Evolutionary conservation across 2,113 vertebrate genomes (phyloP), one percentile per base, ranked within the genome.

Genomic region (Lanius collurio): DNA sequence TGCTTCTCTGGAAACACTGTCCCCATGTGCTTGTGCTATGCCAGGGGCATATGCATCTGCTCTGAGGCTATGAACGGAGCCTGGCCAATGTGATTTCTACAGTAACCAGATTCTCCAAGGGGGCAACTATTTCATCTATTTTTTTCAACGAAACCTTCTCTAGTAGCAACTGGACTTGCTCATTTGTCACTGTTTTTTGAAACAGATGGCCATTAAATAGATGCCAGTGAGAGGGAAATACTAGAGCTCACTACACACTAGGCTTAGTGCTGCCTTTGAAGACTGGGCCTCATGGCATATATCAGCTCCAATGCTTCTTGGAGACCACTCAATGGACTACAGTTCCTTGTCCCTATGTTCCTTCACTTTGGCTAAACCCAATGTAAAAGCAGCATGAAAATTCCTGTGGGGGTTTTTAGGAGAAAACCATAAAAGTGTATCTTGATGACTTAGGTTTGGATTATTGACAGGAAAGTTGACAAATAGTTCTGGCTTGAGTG

Each of bases 391-490:
- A 93, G 63, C 18, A 47, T 95, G 83, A 94, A 87, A 79, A 87
- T 67, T 89, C 84, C 39, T 5, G 2, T 22, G 7, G 15, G 3
- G 4, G 11, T 56, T 97, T 94, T 95, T 83, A 96, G 91, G 47
- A 94, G 50, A 87, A 52, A 97, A 95, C 95, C 94, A 97, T 94
- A 97, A 95, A 96, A 95, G 92, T 95, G 97, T 96, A 98, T 90
- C 95, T 97, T 98, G 98, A 95, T 68, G 78, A 96, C 79, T 97
- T 95, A 81, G 76, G 96, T 94, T 97, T 70, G 90, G 96, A 97
- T 98, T 98, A 98, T 98, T 2, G 94, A 98, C 94, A 93, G 97
- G 62, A 98, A 95, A 70, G 82, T 33, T 97, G 98, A 98, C 96
- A 88, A 98, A 98, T 95, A 96, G 94, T 94, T 91, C 95, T 97